phyloP scores from a whole-genome alignment of 2,888 invertebrate species.

The Strigamia transsilvanica region DNA sequence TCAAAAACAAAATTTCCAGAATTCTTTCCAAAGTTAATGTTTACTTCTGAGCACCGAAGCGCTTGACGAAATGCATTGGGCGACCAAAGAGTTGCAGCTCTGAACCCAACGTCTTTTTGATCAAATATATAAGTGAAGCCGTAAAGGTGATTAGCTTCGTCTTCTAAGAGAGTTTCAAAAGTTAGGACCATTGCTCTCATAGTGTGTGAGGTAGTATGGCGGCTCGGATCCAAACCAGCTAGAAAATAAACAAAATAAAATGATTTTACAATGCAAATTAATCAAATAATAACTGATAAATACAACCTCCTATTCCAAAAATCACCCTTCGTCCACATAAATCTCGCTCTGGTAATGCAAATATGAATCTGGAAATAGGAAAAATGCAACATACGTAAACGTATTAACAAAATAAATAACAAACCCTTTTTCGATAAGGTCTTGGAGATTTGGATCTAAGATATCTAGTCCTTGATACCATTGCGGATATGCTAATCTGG shows the following conservation, averaged over 20 bases:
- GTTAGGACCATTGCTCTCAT: constrained; percentile 78
- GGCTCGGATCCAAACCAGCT: constrained; percentile 73
- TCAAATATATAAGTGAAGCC: constrained; percentile 80
- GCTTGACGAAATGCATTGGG: constrained; percentile 70
- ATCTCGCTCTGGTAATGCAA: constrained; percentile 80
- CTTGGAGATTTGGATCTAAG: constrained; percentile 74
- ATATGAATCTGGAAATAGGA: constrained; percentile 73
- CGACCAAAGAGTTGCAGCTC: constrained; percentile 79
- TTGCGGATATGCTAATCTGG: constrained; percentile 79
- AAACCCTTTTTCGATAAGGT: constrained; percentile 76
- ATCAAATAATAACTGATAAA: neutral
- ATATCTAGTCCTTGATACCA: constrained; percentile 79
- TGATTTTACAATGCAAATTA: neutral
- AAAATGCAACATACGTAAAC: neutral
- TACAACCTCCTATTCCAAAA: constrained; percentile 77
- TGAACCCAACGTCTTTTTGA: constrained; percentile 77
- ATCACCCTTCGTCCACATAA: constrained; percentile 77
- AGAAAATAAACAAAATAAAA: constrained; percentile 18
- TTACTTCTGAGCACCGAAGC: constrained; percentile 58
- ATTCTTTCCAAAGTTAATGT: neutral
- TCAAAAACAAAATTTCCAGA: constrained; percentile 34
- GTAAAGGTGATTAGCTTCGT: constrained; percentile 80
- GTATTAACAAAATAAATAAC: constrained; percentile 56
- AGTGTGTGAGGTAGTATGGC: constrained; percentile 79
- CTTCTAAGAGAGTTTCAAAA: constrained; percentile 81